A percentile compares a stretch with the other conserved stretches of the same genome.
These are phyloP conservation scores for Pseudotriccus pelzelni DNA, from an alignment of 2,797 vertebrate genomes.

Conservation along the genomic window DNA sequence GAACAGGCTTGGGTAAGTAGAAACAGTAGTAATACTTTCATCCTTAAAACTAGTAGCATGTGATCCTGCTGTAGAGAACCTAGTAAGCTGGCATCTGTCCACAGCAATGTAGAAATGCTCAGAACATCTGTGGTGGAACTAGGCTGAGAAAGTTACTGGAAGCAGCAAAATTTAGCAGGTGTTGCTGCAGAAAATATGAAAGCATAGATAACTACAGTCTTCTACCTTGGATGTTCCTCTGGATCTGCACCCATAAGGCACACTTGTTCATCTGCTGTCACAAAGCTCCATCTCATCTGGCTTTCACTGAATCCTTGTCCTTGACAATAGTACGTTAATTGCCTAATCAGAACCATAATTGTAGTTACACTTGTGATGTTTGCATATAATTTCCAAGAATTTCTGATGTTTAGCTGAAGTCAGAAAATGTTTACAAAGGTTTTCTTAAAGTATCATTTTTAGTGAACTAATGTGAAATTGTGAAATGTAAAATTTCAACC, in stretches of 20 bases:
- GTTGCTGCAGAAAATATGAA: background rate
- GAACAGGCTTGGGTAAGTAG: background rate
- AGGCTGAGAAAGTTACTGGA: background rate
- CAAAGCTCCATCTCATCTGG: background rate
- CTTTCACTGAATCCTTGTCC: background rate
- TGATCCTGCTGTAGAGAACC: background rate
- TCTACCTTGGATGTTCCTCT: background rate
- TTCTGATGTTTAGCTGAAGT: background rate
- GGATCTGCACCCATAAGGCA: background rate
- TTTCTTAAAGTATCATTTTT: background rate
- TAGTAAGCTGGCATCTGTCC: background rate
- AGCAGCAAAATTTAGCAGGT: background rate
- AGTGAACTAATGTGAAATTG: background rate
- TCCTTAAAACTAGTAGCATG: background rate
- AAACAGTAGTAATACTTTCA: background rate
- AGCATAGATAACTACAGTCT: background rate
- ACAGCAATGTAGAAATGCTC: background rate
- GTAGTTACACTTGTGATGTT: background rate
- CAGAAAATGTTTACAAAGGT: background rate
- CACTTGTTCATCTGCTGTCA: background rate
- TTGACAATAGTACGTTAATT: background rate
- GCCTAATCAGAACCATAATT: background rate
- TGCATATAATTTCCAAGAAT: background rate
- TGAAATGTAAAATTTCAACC: background rate
- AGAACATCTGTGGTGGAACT: background rate